These are phyloP conservation scores for Lamellibrachia satsuma DNA, from an alignment of 2,888 invertebrate genomes.

Conservation along the genomic window DNA sequence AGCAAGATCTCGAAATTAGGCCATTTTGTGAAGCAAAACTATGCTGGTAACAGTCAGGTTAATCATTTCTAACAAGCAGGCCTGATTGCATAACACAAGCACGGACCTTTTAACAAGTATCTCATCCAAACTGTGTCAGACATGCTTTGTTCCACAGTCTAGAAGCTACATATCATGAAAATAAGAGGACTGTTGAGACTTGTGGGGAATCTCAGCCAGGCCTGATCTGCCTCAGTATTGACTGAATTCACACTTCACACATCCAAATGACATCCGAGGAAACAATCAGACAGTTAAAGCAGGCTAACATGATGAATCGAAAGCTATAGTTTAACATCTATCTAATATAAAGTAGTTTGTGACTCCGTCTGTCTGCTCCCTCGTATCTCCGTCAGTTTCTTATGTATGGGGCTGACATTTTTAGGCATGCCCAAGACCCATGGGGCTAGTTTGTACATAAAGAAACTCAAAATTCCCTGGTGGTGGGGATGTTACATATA, in stretches of 20 bases:
- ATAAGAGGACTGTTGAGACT: neutral
- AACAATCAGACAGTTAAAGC: neutral
- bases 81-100: neutral
- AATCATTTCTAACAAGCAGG: neutral
- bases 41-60: neutral
- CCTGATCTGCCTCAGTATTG: neutral
- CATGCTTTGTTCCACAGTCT: neutral
- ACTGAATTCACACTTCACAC: neutral
- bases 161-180: neutral
- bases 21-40: neutral
- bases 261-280: neutral
- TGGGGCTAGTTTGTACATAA: too few relatives aligned
- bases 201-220: neutral
- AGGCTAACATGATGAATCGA: neutral
- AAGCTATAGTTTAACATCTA: too few relatives aligned
- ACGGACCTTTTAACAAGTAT: neutral
- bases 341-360: too few relatives aligned
- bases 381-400: too few relatives aligned
- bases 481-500: too few relatives aligned
- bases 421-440: too few relatives aligned
- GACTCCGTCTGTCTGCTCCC: too few relatives aligned
- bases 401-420: too few relatives aligned
- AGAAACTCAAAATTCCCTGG: too few relatives aligned
- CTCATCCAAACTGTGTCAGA: neutral
- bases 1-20: too few relatives aligned